Evolutionary conservation across 2,113 vertebrate genomes (phyloP).

Genomic region (Cheilinus undulatus): DNA sequence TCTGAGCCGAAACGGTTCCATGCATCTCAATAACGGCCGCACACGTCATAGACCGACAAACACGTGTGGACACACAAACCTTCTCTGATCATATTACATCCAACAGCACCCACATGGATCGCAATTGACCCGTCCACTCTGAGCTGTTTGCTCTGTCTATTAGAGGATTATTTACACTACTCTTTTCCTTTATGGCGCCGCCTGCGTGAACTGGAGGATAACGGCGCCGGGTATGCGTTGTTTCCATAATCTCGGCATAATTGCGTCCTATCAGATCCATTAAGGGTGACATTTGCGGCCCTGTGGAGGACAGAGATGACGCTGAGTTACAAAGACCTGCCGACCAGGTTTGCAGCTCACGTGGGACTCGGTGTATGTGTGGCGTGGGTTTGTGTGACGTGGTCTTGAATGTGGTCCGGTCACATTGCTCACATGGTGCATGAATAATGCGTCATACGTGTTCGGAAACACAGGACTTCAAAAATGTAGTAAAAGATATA

Average conservation of each 20-base stretch:
- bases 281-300: conserved; percentile 46
- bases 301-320: conserved; percentile 42
- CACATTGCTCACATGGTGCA: conserved; percentile 50
- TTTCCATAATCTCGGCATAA: conserved; percentile 50
- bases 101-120: conserved; percentile 14
- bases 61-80: conserved; percentile 22
- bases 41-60: conserved; percentile 3
- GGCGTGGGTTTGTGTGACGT: not conserved
- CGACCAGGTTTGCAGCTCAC: not conserved
- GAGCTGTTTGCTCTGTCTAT: conserved; percentile 34
- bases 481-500: too few relatives aligned
- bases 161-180: conserved; percentile 44
- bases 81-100: conserved; percentile 16
- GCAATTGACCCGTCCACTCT: conserved; percentile 31
- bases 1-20: conserved; percentile 20
- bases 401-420: conserved; percentile 48
- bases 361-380: conserved; percentile 7
- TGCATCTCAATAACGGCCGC: conserved; percentile 23
- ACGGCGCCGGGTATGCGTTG: not conserved
- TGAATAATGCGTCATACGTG: too few relatives aligned
- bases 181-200: conserved; percentile 27
- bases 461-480: too few relatives aligned
- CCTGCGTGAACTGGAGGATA: conserved; percentile 5
- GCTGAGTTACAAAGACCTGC: conserved; percentile 32
- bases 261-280: conserved; percentile 47